phyloP scores from a whole-genome alignment of 2,888 invertebrate species.

The Hymenopus coronatus region DNA sequence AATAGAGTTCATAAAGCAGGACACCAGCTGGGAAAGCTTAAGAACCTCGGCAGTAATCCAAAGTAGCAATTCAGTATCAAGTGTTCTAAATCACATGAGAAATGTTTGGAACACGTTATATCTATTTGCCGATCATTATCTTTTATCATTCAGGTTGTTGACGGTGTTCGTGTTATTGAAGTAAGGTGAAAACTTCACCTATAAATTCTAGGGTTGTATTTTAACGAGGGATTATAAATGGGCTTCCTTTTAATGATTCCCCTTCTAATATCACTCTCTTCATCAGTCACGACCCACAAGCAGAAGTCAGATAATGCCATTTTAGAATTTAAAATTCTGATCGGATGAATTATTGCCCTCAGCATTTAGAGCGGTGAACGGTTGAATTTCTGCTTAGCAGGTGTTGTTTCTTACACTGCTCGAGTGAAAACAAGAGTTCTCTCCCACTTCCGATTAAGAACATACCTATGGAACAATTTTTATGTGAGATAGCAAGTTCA shows the following conservation, averaged over 20 bases:
- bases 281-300: background rate
- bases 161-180: background rate
- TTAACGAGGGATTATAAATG: background rate
- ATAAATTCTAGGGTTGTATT: background rate
- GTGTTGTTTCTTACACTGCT: background rate
- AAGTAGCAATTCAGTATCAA: background rate
- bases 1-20: too few relatives aligned
- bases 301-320: background rate
- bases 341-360: background rate
- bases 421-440: background rate
- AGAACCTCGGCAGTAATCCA: too few relatives aligned
- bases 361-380: background rate
- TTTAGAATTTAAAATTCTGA: background rate
- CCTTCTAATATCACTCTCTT: background rate
- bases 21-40: too few relatives aligned
- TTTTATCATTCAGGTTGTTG: background rate
- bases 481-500: background rate
- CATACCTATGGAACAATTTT: background rate
- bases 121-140: background rate
- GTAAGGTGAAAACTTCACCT: background rate
- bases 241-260: background rate
- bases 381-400: background rate
- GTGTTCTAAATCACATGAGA: background rate
- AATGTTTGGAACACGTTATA: background rate
- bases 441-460: background rate